Evolutionary conservation across 1,140 invertebrate species (phyloP).

Genomic region (Bombus pyrosoma): DNA sequence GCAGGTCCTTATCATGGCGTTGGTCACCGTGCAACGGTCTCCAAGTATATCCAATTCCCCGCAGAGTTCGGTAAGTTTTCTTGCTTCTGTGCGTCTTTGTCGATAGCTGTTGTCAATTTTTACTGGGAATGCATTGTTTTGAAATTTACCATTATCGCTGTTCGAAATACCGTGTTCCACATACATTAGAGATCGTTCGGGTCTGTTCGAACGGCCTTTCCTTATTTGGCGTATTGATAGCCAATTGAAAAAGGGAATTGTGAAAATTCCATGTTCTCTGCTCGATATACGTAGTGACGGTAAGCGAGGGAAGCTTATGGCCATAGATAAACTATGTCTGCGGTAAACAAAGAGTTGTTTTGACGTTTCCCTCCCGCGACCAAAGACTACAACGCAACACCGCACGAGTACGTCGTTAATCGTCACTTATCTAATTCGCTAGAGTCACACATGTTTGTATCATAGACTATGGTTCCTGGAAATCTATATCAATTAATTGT

Average conservation of each 20-base stretch:
- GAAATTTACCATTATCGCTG: not conserved
- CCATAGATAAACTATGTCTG: not conserved
- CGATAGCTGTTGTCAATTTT: constrained; percentile 31
- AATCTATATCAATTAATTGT: not conserved
- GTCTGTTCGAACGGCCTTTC: constrained; percentile 1
- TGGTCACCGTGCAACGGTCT: constrained; percentile 88
- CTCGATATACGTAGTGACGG: not conserved
- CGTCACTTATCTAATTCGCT: constrained; percentile 21
- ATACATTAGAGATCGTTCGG: not conserved
- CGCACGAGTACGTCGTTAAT: constrained; percentile 28
- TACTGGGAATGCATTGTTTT: not conserved
- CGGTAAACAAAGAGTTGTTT: constrained; percentile 24
- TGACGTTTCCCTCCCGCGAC: constrained; percentile 28
- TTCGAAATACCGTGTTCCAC: not conserved
- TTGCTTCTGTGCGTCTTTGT: constrained; percentile 30
- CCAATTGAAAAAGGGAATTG: constrained; percentile 44
- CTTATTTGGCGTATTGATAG: constrained; percentile 60
- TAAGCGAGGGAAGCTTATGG: not conserved
- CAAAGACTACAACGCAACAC: not conserved
- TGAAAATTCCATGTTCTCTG: constrained; percentile 36
- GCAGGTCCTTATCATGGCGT: constrained; percentile 83
- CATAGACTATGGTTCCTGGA: not conserved
- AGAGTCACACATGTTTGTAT: not conserved
- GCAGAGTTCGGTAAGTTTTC: constrained; percentile 84
- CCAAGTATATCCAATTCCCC: constrained; percentile 87